These are phyloP conservation scores for Pipistrellus pipistrellus DNA, from an alignment of 2,797 vertebrate species.

Conservation along the genomic window DNA sequence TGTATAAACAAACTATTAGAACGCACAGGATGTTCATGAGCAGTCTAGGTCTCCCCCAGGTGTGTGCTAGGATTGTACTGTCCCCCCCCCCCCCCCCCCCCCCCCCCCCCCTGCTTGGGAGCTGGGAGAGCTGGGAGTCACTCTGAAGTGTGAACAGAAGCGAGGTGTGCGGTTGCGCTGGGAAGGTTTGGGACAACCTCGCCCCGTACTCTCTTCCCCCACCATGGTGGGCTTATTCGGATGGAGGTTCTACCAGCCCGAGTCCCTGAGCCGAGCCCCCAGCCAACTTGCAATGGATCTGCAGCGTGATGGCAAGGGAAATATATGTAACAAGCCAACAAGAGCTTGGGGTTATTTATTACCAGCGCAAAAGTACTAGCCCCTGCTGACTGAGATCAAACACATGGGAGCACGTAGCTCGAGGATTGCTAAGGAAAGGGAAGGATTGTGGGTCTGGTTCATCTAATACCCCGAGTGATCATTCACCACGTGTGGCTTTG, in stretches of 20 bases:
- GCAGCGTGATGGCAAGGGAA: neutral
- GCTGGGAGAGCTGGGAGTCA: neutral
- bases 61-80: neutral
- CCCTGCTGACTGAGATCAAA: no score
- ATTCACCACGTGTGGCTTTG: neutral
- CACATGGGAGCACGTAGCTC: fast-evolving
- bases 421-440: no score
- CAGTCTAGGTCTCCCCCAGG: neutral
- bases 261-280: neutral
- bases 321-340: neutral
- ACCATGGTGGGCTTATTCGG: neutral
- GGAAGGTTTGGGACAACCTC: neutral
- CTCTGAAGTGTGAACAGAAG: neutral
- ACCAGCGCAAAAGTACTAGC: neutral
- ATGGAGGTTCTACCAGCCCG: neutral
- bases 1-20: fast-evolving
- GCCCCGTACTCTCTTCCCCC: neutral
- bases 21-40: neutral
- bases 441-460: neutral
- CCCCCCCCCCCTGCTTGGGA: neutral
- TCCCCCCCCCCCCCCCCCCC: neutral
- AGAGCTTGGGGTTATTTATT: neutral
- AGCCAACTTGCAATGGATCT: no score
- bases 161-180: neutral
- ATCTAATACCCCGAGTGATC: neutral